Base-by-base conservation (phyloP, 2,888 invertebrate genomes). In the Zygothrica quintamaculata region DNA sequence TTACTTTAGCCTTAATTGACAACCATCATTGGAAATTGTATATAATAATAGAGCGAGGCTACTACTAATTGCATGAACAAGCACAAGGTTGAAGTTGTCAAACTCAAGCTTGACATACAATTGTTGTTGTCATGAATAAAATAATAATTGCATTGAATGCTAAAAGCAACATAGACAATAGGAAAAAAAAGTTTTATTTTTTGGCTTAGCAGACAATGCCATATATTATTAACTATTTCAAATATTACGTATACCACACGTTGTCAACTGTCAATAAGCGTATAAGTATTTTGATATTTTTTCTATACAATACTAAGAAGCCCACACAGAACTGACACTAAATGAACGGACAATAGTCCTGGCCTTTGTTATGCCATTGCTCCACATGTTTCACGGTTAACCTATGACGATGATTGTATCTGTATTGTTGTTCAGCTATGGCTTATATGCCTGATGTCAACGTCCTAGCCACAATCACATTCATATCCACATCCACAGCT, bases 231-330 rank as follows among this genome's bases (percentile, higher is more conserved):
- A 47, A 34, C 50, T 50, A 61, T 73, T 37, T 51, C 39, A 60
- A 69, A 74, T 85, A 76, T 74, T 69, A 57, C 64, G 82, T 74
- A 81, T 85, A 78, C 82, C 74, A 60, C 71, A 48, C 79, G 71
- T 58, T 74, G 75, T 36, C 51, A 55, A 61, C 56, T 42, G 53
- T 46, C 72, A 65, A 67, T 58, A 34, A 55, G 29, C 56, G 55
- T 60, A 56, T 50, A 52, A 65, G 52, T 22, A 53, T 29, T n/a
- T n/a, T 5, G 29, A 25, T 37, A 44, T 18, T 22, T 22, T 37
- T 43, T 26, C n/a, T 29, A 5, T 26, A 9, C 18, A 22, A 53
- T 37, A 53, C 47, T 26, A 22, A 22, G 39, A 22, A 5, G 8
- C 15, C 18, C 52, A 16, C 7, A 29, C 44, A n/a, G n/a, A n/a